Evolutionary conservation across 2,797 vertebrate species (phyloP).

Genomic region (Toxotes lorentzi): DNA sequence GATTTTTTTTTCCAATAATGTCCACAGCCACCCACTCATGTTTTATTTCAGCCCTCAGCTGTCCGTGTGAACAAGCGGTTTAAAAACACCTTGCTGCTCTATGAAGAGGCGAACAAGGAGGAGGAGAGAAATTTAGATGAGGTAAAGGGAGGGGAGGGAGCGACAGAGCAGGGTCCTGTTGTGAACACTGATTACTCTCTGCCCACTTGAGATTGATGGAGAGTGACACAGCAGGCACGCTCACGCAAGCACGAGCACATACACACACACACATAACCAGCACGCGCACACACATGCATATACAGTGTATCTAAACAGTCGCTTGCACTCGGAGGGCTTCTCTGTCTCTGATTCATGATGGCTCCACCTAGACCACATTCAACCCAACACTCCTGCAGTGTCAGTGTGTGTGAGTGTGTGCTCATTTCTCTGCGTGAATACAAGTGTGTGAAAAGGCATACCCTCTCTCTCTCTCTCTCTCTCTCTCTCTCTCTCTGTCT

Average conservation of each 20-base stretch:
- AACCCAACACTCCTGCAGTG: conserved; percentile 36
- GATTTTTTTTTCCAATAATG: conserved; percentile 12
- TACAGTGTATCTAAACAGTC: conserved; percentile 28
- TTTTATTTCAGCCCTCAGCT: conserved; percentile 24
- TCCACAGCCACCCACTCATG: conserved; percentile 30
- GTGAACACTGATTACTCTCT: conserved; percentile 84
- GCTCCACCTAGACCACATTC: conserved; percentile 50
- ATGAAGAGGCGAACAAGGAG: conserved; percentile 34
- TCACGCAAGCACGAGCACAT: conserved; percentile 26
- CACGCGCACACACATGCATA: conserved; percentile 26
- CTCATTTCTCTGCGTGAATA: conserved; percentile 14
- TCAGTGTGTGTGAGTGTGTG: conserved; percentile 21
- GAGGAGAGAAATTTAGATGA: conserved; percentile 69
- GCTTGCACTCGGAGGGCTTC: conserved; percentile 9
- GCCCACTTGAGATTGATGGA: conserved; percentile 82
- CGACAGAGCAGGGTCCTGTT: conserved; percentile 71
- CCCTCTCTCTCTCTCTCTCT: conserved; percentile 1
- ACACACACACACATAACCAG: conserved; percentile 8
- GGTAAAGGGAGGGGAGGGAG: conserved; percentile 64
- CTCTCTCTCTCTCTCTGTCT: conserved; percentile 1
- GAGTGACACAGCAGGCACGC: conserved; percentile 70
- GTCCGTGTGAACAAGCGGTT: conserved; percentile 33
- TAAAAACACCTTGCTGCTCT: conserved; percentile 45
- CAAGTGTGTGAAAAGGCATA: conserved; percentile 13
- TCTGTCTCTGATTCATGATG: conserved; percentile 71